Conservation (phyloP, 2,888 invertebrate genomes). For the Trimorus sp. region DNA sequence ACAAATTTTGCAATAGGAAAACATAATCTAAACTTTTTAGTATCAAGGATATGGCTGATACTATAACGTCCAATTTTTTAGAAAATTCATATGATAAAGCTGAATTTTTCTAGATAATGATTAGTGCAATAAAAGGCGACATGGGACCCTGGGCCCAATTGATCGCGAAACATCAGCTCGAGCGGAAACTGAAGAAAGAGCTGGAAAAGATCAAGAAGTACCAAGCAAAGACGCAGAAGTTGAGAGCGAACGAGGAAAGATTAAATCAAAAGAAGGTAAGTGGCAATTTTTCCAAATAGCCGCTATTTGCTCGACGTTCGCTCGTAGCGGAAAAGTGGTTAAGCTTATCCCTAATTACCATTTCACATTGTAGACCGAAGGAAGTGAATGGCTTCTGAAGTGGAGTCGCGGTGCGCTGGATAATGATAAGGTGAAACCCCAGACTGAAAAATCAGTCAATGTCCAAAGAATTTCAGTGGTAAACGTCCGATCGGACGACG, state of each 20-base stretch:
- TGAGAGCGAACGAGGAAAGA: conserved; percentile 33
- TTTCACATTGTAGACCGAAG: conserved; percentile 59
- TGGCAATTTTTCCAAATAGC: not conserved
- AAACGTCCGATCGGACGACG: conserved; percentile 30
- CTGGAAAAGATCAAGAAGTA: conserved; percentile 70
- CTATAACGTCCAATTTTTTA: not conserved
- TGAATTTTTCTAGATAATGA: conserved; percentile 60
- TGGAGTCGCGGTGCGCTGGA: conserved; percentile 63
- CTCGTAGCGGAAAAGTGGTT: conserved; percentile 7
- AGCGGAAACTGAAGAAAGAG: conserved; percentile 73
- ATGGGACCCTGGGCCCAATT: conserved; percentile 78
- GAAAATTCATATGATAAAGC: no score
- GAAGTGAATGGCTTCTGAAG: conserved; percentile 66
- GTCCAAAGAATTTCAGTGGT: conserved; percentile 55
- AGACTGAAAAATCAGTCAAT: conserved; percentile 33
- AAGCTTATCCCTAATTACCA: not conserved
- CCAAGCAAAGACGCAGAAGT: conserved; percentile 28
- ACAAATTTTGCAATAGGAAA: no score
- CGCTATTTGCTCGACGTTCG: no score
- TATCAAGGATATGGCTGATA: no score
- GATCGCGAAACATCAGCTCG: conserved; percentile 76
- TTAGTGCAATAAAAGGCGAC: conserved; percentile 77
- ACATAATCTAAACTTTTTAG: no score
- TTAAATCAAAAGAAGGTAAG: conserved; percentile 49
- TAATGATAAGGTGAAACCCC: conserved; percentile 35